Percentiles rank a stretch among this genome's conserved stretches.
These are phyloP conservation scores for Encarsia formosa DNA, from an alignment of 2,888 invertebrate species.

Conservation along the genomic window DNA sequence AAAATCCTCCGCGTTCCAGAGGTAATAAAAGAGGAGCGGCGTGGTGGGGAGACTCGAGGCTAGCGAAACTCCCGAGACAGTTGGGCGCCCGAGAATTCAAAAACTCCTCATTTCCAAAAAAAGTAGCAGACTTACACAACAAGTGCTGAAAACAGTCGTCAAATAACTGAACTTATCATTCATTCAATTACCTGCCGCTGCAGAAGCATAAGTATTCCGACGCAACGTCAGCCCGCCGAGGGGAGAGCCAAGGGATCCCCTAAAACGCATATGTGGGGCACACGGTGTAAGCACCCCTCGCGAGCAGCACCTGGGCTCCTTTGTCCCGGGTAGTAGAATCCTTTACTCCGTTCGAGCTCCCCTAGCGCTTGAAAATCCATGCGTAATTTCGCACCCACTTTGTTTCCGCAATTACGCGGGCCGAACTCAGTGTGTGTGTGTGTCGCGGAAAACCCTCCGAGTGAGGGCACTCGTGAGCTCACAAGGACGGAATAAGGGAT, in stretches of 20 bases:
- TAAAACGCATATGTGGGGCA: too few species aligned
- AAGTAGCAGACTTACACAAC: not conserved
- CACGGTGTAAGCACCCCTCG: too few species aligned
- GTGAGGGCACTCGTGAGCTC: slow-evolving; percentile 20
- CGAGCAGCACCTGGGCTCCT: too few species aligned
- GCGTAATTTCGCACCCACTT: too few species aligned
- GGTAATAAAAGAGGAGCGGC: not conserved
- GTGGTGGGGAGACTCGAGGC: slow-evolving; percentile 1
- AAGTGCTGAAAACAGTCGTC: not conserved
- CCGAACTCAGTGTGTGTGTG: too few species aligned
- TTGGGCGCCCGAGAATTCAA: slow-evolving; percentile 42
- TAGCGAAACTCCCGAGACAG: slow-evolving; percentile 35
- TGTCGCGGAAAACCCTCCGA: too few species aligned
- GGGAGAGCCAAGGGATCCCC: too few species aligned
- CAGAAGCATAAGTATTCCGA: not conserved
- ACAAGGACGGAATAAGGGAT: slow-evolving; percentile 23
- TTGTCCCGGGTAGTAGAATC: too few species aligned
- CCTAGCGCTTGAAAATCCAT: too few species aligned
- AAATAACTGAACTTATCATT: slow-evolving; percentile 12
- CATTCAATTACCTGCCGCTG: slow-evolving; percentile 16
- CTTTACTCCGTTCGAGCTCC: too few species aligned
- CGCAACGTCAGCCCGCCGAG: not conserved
- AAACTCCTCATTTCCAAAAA: slow-evolving; percentile 19
- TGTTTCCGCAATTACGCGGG: too few species aligned
- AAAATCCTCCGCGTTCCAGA: not conserved